Conservation (phyloP, 2,888 invertebrate species). For the Colostygia pectinataria region DNA sequence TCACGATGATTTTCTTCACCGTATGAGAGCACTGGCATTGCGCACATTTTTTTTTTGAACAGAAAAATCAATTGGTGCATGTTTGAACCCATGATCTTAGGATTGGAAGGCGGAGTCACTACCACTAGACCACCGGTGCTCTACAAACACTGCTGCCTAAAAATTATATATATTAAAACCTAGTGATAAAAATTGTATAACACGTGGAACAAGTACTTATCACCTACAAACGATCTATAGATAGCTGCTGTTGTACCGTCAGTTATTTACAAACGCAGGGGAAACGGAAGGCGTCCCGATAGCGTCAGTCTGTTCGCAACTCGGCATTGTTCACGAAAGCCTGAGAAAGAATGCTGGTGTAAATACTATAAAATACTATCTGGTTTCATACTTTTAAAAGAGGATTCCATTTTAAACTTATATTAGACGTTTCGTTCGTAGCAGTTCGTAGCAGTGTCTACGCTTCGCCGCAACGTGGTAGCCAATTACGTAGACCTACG, state of each 20-base stretch:
- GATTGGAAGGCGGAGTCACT: too few species aligned
- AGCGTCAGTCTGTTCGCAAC: conserved; percentile 44
- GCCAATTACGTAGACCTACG: too few species aligned
- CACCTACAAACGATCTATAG: conserved; percentile 14
- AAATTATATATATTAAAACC: too few species aligned
- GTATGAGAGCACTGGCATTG: too few species aligned
- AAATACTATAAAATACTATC: conserved; percentile 17
- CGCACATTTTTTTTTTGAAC: too few species aligned
- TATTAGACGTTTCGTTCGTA: neutral
- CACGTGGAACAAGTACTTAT: neutral
- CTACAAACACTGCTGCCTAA: too few species aligned
- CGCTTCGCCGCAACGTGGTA: too few species aligned
- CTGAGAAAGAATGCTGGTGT: conserved; percentile 35
- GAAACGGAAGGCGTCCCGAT: conserved; percentile 48
- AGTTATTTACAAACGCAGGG: conserved; percentile 43
- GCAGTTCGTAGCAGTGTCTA: too few species aligned
- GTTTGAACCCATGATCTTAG: too few species aligned
- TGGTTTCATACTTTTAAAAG: neutral
- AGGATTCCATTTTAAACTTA: neutral
- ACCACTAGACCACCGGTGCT: too few species aligned
- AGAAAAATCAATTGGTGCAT: too few species aligned
- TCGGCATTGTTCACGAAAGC: conserved; percentile 45
- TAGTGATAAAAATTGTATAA: neutral
- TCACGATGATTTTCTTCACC: too few species aligned
- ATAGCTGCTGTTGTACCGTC: conserved; percentile 27